Percentiles rank a stretch among this genome's conserved stretches.
phyloP scores from a whole-genome alignment of 2,113 vertebrate species.

The Microtus richardsoni region DNA sequence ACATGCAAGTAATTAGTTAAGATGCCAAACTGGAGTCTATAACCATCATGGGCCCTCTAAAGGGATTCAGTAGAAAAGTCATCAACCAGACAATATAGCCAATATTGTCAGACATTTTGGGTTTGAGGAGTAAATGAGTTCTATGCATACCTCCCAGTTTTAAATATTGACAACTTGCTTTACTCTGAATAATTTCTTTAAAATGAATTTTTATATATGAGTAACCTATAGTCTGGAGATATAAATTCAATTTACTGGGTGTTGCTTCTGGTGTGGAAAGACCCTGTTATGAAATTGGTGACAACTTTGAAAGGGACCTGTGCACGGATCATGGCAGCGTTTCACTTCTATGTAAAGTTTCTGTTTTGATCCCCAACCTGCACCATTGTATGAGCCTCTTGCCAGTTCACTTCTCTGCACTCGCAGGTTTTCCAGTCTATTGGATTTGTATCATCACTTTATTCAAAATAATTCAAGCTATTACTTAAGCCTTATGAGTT shows the following conservation, averaged over 20 bases:
- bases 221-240: neutral
- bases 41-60: fast-evolving
- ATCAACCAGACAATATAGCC: neutral
- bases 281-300: neutral
- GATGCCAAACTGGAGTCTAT: neutral
- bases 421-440: neutral
- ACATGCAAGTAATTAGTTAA: neutral
- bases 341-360: neutral
- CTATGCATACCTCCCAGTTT: neutral
- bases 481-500: neutral
- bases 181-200: neutral
- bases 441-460: neutral
- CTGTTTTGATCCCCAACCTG: neutral
- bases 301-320: neutral
- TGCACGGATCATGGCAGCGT: neutral
- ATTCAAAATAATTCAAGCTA: neutral
- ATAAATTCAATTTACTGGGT: neutral
- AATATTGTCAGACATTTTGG: neutral
- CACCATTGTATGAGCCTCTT: neutral
- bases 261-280: neutral
- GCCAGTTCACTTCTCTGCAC: neutral
- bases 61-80: neutral
- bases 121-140: neutral
- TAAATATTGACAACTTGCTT: neutral
- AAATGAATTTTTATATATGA: neutral